Evolutionary conservation across 2,113 vertebrate species (phyloP).

Genomic region (Mobula hypostoma): DNA sequence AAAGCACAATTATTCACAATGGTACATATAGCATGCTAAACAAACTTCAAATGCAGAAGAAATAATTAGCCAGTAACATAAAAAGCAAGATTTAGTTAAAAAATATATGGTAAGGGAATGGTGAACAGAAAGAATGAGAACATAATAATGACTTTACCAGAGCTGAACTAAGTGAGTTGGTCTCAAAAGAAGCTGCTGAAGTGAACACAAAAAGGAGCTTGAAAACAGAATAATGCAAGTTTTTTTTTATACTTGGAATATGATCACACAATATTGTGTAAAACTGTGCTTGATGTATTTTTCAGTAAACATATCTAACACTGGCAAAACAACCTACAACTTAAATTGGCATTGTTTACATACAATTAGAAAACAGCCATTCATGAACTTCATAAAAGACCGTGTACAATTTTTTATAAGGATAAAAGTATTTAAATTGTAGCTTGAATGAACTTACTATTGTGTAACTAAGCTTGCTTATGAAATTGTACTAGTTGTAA

Average conservation of each 20-base stretch:
- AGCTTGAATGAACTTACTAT: not conserved
- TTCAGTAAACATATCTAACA: not conserved
- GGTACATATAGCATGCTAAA: not conserved
- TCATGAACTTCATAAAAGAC: not conserved
- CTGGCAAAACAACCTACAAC: not conserved
- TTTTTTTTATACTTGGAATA: not conserved
- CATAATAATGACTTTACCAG: constrained; percentile 10
- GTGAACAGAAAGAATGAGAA: not conserved
- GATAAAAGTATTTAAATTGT: not conserved
- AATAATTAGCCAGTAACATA: not conserved
- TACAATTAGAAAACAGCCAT: not conserved
- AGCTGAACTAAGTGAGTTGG: not conserved
- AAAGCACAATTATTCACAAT: not conserved
- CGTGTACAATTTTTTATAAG: not conserved
- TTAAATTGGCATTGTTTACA: not conserved
- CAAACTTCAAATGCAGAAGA: not conserved
- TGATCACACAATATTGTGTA: not conserved
- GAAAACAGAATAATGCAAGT: not conserved
- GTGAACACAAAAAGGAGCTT: not conserved
- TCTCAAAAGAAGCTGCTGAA: constrained; percentile 19
- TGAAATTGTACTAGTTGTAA: not conserved
- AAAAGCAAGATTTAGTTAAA: not conserved
- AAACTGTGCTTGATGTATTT: not conserved
- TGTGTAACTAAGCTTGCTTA: not conserved
- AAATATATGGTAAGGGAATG: not conserved